Evolutionary conservation across 2,888 invertebrate genomes (phyloP).

Genomic region (Acrobeloides nanus): DNA sequence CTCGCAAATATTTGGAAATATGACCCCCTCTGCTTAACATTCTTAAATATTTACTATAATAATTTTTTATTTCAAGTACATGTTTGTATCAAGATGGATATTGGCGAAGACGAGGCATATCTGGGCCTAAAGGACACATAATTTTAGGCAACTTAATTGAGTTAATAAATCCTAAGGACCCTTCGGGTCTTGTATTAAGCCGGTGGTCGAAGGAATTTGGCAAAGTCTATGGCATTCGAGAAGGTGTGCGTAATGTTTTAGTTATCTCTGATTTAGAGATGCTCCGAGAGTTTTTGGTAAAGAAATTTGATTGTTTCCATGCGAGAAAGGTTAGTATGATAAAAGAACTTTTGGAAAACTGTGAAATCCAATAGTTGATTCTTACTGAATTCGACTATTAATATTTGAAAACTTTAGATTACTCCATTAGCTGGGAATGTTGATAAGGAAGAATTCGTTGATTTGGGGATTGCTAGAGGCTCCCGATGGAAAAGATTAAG

Average conservation of each 20-base stretch:
- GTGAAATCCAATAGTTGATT: no score
- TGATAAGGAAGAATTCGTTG: constrained; percentile 33
- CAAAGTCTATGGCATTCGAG: constrained; percentile 20
- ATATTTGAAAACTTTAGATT: no score
- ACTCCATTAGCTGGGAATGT: constrained; percentile 27
- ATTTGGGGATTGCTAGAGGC: constrained; percentile 55
- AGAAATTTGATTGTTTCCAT: constrained; percentile 56
- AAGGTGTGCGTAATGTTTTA: constrained; percentile 38
- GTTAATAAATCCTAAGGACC: constrained; percentile 14
- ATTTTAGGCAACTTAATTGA: constrained; percentile 29
- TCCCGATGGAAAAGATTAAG: constrained; percentile 60
- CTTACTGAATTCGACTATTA: no score
- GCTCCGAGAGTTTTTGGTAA: constrained; percentile 54
- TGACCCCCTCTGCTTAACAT: no score
- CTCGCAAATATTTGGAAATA: no score
- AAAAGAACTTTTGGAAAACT: no score
- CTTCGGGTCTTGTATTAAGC: no score
- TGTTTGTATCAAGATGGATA: constrained; percentile 20
- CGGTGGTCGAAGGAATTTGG: constrained; percentile 36
- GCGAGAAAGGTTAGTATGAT: constrained; percentile 55
- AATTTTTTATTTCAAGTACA: no score
- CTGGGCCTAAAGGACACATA: constrained; percentile 25
- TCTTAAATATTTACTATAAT: no score
- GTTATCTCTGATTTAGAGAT: constrained; percentile 56
- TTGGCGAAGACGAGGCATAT: constrained; percentile 34